Conservation (phyloP, 2,113 vertebrate species). For the Marmota flaviventris region DNA sequence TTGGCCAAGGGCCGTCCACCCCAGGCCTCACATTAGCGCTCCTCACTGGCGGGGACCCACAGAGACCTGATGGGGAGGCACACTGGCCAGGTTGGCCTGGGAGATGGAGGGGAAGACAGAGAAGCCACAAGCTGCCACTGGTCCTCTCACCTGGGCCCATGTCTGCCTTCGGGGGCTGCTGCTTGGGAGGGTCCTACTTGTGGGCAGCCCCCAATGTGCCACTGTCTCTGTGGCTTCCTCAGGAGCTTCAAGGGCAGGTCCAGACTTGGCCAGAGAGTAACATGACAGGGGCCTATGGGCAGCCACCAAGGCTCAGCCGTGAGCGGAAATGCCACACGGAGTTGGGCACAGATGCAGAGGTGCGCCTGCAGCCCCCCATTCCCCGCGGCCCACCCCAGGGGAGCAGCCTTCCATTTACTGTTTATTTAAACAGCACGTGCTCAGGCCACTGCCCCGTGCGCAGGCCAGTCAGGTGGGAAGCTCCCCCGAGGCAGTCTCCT, state of each 20-base stretch:
- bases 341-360: fast-evolving
- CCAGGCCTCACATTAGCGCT: fast-evolving
- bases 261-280: not conserved
- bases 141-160: fast-evolving
- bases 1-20: fast-evolving
- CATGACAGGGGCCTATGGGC: fast-evolving
- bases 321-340: fast-evolving
- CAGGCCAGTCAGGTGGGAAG: not conserved
- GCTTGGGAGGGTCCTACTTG: not conserved
- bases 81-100: fast-evolving
- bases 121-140: no score
- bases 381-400: fast-evolving
- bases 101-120: not conserved
- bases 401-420: not conserved
- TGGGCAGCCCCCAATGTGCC: not conserved
- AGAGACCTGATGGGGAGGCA: fast-evolving
- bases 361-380: fast-evolving
- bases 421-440: no score
- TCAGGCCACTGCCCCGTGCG: no score
- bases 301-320: not conserved
- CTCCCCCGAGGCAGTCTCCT: fast-evolving
- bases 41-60: fast-evolving
- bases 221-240: not conserved
- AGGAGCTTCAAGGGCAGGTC: fast-evolving
- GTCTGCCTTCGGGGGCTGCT: fast-evolving